A percentile compares a stretch with the other conserved stretches of the same genome.
Evolutionary conservation across 1,140 invertebrate genomes (phyloP).

Genomic region (Oryctes rhinoceros): DNA sequence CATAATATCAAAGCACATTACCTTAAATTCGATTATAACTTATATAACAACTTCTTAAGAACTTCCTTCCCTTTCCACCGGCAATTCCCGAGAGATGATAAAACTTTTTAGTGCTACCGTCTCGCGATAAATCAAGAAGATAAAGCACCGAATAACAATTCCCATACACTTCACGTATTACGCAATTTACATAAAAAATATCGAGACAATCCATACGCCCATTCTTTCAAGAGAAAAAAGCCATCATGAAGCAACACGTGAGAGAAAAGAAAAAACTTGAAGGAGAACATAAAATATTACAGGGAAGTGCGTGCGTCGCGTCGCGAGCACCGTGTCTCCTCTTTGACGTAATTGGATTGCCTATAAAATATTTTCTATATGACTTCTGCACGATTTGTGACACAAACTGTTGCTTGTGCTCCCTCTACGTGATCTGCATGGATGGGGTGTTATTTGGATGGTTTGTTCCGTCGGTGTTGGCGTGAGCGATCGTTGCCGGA

Average conservation of each 20-base stretch:
- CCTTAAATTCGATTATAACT: no score
- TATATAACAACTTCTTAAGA: no score
- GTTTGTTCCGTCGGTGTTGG: background rate
- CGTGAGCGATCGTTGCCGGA: constrained; percentile 19
- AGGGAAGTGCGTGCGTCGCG: background rate
- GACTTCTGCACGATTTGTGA: constrained; percentile 34
- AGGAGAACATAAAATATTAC: constrained; percentile 23
- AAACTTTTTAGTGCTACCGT: no score
- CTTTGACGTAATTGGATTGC: constrained; percentile 27
- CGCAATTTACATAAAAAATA: background rate
- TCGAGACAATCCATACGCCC: background rate
- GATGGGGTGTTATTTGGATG: background rate
- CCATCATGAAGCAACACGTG: background rate
- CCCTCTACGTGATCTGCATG: constrained; percentile 28
- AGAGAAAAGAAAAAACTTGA: background rate
- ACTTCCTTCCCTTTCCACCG: no score
- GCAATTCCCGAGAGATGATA: no score
- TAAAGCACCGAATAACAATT: no score
- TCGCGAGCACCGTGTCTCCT: background rate
- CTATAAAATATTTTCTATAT: constrained; percentile 37
- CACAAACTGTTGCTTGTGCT: constrained; percentile 33
- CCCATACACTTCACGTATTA: no score
- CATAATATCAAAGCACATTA: no score
- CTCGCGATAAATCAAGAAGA: no score
- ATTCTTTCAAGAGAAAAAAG: background rate